phyloP scores from a whole-genome alignment of 2,888 invertebrate species.

The Tridacna crocea region DNA sequence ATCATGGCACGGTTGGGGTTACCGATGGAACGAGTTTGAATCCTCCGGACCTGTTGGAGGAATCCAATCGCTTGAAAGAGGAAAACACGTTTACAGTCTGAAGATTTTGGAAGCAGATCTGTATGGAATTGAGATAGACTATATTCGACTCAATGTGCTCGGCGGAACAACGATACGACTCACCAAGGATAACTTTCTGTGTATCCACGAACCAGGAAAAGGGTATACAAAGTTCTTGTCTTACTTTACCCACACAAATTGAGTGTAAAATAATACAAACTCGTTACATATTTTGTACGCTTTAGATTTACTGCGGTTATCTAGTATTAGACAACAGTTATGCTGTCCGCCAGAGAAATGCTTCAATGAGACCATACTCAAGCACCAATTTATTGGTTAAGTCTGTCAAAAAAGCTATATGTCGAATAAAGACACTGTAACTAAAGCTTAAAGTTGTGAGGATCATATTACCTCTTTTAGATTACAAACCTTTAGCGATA shows the following conservation, averaged over 20 bases:
- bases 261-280: no score
- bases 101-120: slow-evolving; percentile 49
- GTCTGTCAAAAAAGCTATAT: no score
- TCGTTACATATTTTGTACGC: no score
- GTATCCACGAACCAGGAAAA: slow-evolving; percentile 38
- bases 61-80: slow-evolving; percentile 26
- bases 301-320: no score
- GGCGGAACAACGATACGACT: slow-evolving; percentile 40
- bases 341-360: no score
- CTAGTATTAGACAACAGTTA: no score
- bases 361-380: no score
- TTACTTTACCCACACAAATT: not conserved
- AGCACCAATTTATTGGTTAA: no score
- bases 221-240: not conserved
- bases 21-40: slow-evolving; percentile 58
- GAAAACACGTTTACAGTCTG: slow-evolving; percentile 49
- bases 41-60: slow-evolving; percentile 58
- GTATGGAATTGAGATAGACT: slow-evolving; percentile 65
- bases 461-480: no score
- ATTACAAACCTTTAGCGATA: no score
- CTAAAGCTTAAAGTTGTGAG: no score
- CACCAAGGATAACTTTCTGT: slow-evolving; percentile 49
- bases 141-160: slow-evolving; percentile 56
- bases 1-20: slow-evolving; percentile 45
- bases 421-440: no score